Conservation (phyloP, 2,113 vertebrate species). For the Varanus komodoensis region DNA sequence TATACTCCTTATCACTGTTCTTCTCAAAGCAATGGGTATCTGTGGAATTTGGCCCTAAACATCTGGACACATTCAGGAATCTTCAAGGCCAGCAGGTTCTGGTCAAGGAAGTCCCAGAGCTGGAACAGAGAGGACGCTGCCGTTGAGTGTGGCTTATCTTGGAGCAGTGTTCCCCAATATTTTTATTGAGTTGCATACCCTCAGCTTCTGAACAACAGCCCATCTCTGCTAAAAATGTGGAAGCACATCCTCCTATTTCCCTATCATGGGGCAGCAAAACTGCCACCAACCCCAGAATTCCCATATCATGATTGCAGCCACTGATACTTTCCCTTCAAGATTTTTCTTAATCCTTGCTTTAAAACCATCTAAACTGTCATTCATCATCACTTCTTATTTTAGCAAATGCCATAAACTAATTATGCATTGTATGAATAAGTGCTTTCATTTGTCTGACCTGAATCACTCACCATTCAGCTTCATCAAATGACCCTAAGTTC, state of each 20-base stretch:
- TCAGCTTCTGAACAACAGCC: neutral
- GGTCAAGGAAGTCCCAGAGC: neutral
- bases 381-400: neutral
- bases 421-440: neutral
- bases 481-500: neutral
- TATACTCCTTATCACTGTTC: neutral
- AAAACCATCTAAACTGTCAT: neutral
- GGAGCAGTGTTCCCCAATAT: neutral
- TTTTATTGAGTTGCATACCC: neutral
- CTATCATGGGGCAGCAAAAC: neutral
- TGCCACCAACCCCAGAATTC: neutral
- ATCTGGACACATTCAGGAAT: neutral
- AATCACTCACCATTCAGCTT: neutral
- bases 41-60: neutral
- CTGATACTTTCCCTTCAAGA: neutral
- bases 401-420: neutral
- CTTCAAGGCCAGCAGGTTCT: neutral
- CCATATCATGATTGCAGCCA: neutral
- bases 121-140: neutral
- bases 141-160: neutral
- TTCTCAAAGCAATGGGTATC: neutral
- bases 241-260: neutral
- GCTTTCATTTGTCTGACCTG: neutral
- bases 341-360: neutral
- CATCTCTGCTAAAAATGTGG: neutral